Conservation (phyloP, 2,797 vertebrate genomes). For the Schizothorax lantsangensis region DNA sequence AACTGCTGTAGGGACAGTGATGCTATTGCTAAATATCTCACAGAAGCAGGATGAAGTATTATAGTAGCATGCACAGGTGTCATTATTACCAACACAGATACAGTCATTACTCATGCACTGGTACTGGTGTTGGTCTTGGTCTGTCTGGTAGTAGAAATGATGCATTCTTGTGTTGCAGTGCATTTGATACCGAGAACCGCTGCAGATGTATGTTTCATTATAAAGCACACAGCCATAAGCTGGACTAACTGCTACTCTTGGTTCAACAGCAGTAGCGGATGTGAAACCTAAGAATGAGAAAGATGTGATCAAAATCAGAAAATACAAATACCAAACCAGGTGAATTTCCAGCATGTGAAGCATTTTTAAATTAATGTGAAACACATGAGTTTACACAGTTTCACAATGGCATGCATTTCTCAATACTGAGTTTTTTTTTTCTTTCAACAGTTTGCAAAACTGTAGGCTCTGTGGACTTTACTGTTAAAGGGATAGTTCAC, state of each 20-base stretch:
- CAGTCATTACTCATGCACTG: background rate
- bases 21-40: background rate
- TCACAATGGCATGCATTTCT: too few species aligned
- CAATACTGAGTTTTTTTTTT: background rate
- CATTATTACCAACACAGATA: background rate
- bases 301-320: background rate
- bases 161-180: background rate
- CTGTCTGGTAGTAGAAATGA: background rate
- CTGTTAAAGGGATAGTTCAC: too few species aligned
- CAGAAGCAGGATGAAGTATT: background rate
- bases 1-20: background rate
- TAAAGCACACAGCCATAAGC: background rate
- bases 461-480: too few species aligned
- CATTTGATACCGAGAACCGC: background rate
- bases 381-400: background rate
- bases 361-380: background rate
- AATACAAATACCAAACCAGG: too few species aligned
- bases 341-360: background rate
- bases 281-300: background rate
- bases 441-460: background rate
- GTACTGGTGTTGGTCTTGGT: background rate
- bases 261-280: background rate
- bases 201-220: background rate
- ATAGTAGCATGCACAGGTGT: background rate
- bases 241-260: background rate